Evolutionary conservation across 2,888 invertebrate genomes (phyloP).

Genomic region (Lasius fuliginosus): DNA sequence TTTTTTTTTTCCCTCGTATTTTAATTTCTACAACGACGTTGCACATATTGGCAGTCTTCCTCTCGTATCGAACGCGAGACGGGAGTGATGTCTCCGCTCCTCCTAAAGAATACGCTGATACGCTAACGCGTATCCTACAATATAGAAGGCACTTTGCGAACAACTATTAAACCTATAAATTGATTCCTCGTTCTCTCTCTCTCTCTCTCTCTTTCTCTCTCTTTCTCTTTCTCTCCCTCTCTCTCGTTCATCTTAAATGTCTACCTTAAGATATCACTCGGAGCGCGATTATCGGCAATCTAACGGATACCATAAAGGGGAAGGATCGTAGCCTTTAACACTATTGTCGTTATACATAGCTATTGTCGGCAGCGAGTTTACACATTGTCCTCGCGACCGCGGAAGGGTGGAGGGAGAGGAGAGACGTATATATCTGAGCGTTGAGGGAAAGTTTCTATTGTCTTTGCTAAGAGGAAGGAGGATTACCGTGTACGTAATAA

Average conservation of each 20-base stretch:
- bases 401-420: constrained; percentile 3
- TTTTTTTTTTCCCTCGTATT: constrained; percentile 30
- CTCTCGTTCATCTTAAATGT: constrained; percentile 69
- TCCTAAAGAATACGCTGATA: constrained; percentile 46
- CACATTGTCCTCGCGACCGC: constrained; percentile 52
- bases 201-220: constrained; percentile 4
- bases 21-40: constrained; percentile 65
- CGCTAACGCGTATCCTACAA: constrained; percentile 49
- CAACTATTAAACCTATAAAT: constrained; percentile 69
- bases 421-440: constrained; percentile 58
- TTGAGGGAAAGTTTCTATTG: constrained; percentile 37
- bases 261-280: constrained; percentile 82
- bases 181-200: constrained; percentile 50
- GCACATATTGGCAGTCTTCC: constrained; percentile 79
- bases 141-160: constrained; percentile 79
- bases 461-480: constrained; percentile 19
- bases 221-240: background rate
- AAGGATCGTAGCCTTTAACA: constrained; percentile 56
- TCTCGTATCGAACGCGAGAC: constrained; percentile 70
- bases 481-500: constrained; percentile 29
- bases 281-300: constrained; percentile 75
- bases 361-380: constrained; percentile 67
- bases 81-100: constrained; percentile 71
- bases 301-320: constrained; percentile 56
- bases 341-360: constrained; percentile 63